Conservation (phyloP, 2,888 invertebrate species). For the Adelphocoris suturalis region DNA sequence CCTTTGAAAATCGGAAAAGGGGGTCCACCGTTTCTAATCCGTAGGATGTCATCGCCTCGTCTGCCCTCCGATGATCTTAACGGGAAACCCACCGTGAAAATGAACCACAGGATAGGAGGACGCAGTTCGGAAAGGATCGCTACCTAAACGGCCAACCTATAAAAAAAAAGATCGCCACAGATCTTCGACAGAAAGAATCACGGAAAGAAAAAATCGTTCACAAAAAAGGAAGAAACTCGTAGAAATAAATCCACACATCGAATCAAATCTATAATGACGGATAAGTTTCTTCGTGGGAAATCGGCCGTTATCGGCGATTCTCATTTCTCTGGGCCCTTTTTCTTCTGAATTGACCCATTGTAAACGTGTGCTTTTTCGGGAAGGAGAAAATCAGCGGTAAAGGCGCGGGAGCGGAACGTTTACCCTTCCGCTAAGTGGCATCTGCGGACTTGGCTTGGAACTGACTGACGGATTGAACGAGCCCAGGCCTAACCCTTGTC, state of each 20-base stretch:
- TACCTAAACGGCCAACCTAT: neutral
- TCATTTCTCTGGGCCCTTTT: conserved; percentile 6
- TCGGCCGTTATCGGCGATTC: conserved; percentile 61
- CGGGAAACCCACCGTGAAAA: conserved; percentile 69
- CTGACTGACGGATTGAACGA: conserved; percentile 26
- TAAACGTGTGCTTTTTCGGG: conserved; percentile 55
- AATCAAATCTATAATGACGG: conserved; percentile 72
- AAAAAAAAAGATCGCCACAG: conserved; percentile 20
- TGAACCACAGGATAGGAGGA: conserved; percentile 18
- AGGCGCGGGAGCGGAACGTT: conserved; percentile 41
- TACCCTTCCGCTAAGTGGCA: conserved; percentile 56
- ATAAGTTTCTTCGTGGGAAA: conserved; percentile 66
- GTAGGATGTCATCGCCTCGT: conserved; percentile 63
- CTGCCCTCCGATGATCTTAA: conserved; percentile 68
- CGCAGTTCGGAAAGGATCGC: conserved; percentile 39
- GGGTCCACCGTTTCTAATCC: conserved; percentile 69
- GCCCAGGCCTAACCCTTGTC: conserved; percentile 19
- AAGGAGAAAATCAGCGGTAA: conserved; percentile 24
- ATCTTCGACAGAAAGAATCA: conserved; percentile 15
- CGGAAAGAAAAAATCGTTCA: conserved; percentile 12
- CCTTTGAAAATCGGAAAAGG: conserved; percentile 62
- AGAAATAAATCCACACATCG: conserved; percentile 71
- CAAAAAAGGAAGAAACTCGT: conserved; percentile 55
- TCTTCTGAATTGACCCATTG: conserved; percentile 53
- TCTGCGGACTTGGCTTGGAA: neutral